Evolutionary conservation across 2,113 vertebrate genomes (phyloP).

Genomic region (Variabilichromis moorii): DNA sequence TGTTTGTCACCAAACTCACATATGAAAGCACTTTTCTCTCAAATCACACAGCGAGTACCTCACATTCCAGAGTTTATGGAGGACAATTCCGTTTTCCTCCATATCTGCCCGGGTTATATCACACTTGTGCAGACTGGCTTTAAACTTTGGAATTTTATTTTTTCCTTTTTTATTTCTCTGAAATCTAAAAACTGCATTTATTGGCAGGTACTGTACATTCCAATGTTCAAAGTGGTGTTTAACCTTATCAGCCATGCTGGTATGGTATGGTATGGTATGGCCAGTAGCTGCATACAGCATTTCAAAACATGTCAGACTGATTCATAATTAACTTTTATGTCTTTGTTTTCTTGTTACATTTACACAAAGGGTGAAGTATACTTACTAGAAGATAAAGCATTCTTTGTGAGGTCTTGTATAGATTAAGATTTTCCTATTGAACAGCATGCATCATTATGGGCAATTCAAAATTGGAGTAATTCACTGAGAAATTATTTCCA

Average conservation of each 20-base stretch:
- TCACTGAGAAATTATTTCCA: slow-evolving; percentile 28
- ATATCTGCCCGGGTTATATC: slow-evolving; percentile 1
- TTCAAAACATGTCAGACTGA: background rate
- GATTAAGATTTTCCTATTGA: background rate
- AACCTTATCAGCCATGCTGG: background rate
- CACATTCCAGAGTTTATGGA: slow-evolving; percentile 50
- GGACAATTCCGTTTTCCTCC: slow-evolving; percentile 5
- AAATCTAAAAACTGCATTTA: background rate
- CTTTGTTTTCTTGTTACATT: background rate
- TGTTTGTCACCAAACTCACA: slow-evolving; percentile 20
- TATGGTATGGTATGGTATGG: background rate
- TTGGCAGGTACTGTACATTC: background rate
- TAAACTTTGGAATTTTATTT: background rate
- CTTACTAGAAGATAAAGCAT: background rate
- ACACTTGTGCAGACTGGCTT: background rate
- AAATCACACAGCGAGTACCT: background rate
- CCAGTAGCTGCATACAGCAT: background rate
- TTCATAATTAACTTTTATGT: background rate
- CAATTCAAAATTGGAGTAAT: background rate
- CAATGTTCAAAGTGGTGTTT: background rate
- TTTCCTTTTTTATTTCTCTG: background rate
- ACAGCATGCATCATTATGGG: background rate
- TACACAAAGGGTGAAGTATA: background rate
- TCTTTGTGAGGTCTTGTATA: background rate
- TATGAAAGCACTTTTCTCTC: slow-evolving; percentile 30